Conservation (phyloP, 30 jellyfish, hydroid and myxozoan species). For the Catostylus mosaicus region DNA sequence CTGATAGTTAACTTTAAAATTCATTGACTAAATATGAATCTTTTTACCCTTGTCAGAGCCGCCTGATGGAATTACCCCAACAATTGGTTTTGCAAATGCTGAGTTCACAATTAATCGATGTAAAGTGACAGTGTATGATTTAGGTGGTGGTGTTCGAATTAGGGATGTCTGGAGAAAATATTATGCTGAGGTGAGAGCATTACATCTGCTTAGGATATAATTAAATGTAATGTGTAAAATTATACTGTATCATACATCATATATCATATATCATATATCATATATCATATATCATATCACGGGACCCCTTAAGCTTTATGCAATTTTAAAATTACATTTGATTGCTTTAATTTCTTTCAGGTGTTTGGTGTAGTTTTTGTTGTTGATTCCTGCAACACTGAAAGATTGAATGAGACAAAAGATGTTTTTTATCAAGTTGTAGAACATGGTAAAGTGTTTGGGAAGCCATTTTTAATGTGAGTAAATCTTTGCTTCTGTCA, state of each 20-base stretch:
- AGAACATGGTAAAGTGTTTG: constrained; percentile 69
- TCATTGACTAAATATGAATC: no score
- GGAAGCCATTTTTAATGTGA: constrained; percentile 90
- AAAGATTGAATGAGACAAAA: constrained; percentile 80
- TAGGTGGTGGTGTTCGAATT: constrained; percentile 96
- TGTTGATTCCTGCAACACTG: constrained; percentile 81
- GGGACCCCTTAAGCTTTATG: no score
- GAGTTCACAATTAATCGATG: constrained; percentile 62
- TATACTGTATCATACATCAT: no score
- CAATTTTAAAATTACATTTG: no score
- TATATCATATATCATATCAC: no score
- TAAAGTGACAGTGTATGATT: constrained; percentile 88
- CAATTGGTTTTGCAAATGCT: constrained; percentile 97
- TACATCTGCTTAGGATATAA: no score
- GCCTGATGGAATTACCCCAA: constrained; percentile 99
- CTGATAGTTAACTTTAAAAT: no score
- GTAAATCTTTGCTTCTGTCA: no score
- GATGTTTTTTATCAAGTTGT: constrained; percentile 71
- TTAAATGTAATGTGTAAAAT: no score
- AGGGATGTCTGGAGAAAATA: constrained; percentile 95
- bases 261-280: no score
- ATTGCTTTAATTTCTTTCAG: no score
- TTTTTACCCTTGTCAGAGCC: constrained; percentile 91
- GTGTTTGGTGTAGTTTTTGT: constrained; percentile 93
- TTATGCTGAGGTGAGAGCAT: constrained; percentile 99